phyloP scores from a whole-genome alignment of 2,797 vertebrate species.

The Eutrigla gurnardus region DNA sequence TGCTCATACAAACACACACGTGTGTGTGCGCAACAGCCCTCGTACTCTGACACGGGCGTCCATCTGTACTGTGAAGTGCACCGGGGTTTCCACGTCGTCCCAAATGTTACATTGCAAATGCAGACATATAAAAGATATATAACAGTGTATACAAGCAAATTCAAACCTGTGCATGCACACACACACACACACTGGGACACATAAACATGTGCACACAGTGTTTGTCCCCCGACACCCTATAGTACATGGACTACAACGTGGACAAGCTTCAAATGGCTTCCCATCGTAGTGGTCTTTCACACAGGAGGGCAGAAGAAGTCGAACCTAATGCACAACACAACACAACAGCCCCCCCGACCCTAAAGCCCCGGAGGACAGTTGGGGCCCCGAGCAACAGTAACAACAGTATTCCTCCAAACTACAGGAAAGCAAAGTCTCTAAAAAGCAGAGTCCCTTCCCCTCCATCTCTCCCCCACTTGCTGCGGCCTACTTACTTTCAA shows the following conservation, averaged over 20 bases:
- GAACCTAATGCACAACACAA: constrained; percentile 69
- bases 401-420: constrained; percentile 75
- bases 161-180: not conserved
- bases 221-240: constrained; percentile 57
- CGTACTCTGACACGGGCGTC: constrained; percentile 52
- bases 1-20: constrained; percentile 53
- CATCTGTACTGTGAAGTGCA: constrained; percentile 51
- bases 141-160: constrained; percentile 30
- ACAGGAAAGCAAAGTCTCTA: constrained; percentile 89
- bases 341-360: constrained; percentile 69
- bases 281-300: constrained; percentile 84
- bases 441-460: constrained; percentile 83
- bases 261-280: constrained; percentile 91
- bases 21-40: constrained; percentile 30
- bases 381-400: constrained; percentile 40
- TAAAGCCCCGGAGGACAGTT: constrained; percentile 81
- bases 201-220: constrained; percentile 37
- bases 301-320: constrained; percentile 77
- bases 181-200: constrained; percentile 6
- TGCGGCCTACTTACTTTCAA: constrained; percentile 81
- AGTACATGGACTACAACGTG: constrained; percentile 66
- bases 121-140: constrained; percentile 36
- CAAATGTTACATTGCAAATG: constrained; percentile 30
- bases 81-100: constrained; percentile 28
- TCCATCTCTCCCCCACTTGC: constrained; percentile 46